Conservation (phyloP, 2,113 vertebrate species). For the Chrysochloris asiatica region DNA sequence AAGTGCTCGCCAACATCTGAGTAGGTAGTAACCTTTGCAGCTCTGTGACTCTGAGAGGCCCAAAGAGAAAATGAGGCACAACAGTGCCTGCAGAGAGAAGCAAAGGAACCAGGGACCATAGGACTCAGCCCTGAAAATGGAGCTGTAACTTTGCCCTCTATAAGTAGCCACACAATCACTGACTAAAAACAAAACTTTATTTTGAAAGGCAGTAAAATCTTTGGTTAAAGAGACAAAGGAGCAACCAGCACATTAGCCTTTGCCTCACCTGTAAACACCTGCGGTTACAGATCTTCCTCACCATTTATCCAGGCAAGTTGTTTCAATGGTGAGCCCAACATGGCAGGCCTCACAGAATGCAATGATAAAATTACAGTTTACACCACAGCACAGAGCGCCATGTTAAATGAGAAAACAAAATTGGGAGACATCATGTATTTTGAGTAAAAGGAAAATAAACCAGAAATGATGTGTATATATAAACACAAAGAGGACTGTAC, state of each 20-base stretch:
- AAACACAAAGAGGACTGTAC: constrained; percentile 35
- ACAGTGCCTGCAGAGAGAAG: fast-evolving
- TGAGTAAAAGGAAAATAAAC: constrained; percentile 52
- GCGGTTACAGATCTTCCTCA: not conserved
- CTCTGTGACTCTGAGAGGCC: not conserved
- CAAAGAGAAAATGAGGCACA: not conserved
- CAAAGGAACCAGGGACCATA: not conserved
- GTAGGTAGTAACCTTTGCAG: not conserved
- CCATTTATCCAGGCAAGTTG: not conserved
- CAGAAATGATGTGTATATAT: constrained; percentile 31
- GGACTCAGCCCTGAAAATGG: not conserved
- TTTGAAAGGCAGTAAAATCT: not conserved
- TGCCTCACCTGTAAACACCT: not conserved
- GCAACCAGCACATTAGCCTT: not conserved
- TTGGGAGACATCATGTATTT: constrained; percentile 43
- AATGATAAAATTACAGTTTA: not conserved
- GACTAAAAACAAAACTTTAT: not conserved
- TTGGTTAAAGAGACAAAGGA: not conserved
- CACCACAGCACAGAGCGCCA: not conserved
- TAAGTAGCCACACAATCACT: not conserved
- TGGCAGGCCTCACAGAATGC: not conserved
- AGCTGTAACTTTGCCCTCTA: not conserved
- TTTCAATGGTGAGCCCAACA: not conserved
- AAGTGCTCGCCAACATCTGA: not conserved
- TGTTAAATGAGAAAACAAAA: constrained; percentile 43